These are phyloP conservation scores for Mirza zaza DNA, from an alignment of 2,113 vertebrate species.

Conservation along the genomic window DNA sequence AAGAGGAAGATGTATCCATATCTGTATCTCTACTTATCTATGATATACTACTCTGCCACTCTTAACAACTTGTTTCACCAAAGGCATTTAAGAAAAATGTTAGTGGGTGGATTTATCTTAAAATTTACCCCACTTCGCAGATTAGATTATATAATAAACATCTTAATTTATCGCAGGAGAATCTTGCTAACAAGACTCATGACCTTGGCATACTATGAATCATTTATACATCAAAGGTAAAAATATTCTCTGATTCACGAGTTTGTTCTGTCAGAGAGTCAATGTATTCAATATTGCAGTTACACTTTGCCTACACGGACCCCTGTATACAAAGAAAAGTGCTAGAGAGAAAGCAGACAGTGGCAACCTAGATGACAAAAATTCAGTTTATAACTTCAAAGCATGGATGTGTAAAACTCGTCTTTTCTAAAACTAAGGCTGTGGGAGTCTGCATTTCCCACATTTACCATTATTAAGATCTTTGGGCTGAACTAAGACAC, in stretches of 20 bases:
- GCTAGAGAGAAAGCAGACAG: not conserved
- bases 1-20: not conserved
- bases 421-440: conserved; percentile 52
- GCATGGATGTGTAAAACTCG: not conserved
- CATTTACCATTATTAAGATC: conserved; percentile 45
- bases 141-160: conserved; percentile 24
- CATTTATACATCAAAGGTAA: not conserved
- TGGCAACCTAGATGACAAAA: not conserved
- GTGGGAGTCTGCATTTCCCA: conserved; percentile 52
- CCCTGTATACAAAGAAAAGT: not conserved
- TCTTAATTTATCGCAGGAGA: conserved; percentile 21
- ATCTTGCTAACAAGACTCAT: not conserved
- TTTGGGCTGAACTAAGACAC: conserved; percentile 54
- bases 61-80: not conserved
- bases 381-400: conserved; percentile 54
- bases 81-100: not conserved
- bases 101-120: not conserved
- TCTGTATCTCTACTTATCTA: not conserved
- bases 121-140: not conserved
- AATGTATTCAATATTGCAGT: not conserved
- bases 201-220: not conserved
- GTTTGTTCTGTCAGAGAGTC: not conserved
- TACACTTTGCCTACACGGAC: not conserved
- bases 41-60: not conserved
- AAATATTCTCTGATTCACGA: conserved; percentile 6